phyloP scores from a whole-genome alignment of 1,140 invertebrate genomes.

The Caenorhabditis tropicalis region DNA sequence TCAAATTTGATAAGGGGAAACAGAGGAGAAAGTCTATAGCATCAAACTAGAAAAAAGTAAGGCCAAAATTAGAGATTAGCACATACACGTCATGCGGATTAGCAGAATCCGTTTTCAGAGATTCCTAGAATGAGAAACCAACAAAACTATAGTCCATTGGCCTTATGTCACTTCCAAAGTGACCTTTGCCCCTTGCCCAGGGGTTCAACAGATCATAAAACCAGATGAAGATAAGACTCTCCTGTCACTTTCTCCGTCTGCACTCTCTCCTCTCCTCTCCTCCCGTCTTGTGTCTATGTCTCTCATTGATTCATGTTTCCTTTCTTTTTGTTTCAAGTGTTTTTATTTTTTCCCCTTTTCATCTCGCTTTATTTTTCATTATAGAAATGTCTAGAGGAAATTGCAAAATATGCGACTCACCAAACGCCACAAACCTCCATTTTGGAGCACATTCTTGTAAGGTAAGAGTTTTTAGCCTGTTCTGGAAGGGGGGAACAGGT shows the following conservation, averaged over 20 bases:
- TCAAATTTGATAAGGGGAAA: too few relatives aligned
- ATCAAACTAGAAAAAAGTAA: too few relatives aligned
- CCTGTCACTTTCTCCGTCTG: not conserved
- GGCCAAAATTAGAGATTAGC: too few relatives aligned
- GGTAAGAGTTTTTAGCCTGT: not conserved
- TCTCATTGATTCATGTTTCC: not conserved
- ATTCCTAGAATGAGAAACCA: too few relatives aligned
- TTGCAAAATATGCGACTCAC: constrained; percentile 5
- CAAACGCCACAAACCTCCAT: constrained; percentile 23
- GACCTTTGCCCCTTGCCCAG: too few relatives aligned
- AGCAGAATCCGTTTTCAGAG: too few relatives aligned
- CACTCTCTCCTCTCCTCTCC: too few relatives aligned
- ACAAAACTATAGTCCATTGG: too few relatives aligned
- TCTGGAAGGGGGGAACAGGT: too few relatives aligned
- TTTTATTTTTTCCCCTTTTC: not conserved
- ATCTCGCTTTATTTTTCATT: not conserved
- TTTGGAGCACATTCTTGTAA: constrained; percentile 20
- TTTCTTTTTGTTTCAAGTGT: not conserved
- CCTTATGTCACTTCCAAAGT: too few relatives aligned
- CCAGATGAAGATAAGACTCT: not conserved
- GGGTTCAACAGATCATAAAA: not conserved
- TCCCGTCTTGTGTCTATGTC: not conserved
- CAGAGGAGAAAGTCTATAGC: too few relatives aligned
- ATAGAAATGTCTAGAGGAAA: not conserved
- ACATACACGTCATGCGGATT: too few relatives aligned